Base-by-base conservation (phyloP, 37 sponge, comb jelly and placozoan genomes). In the Crambe crambe region DNA sequence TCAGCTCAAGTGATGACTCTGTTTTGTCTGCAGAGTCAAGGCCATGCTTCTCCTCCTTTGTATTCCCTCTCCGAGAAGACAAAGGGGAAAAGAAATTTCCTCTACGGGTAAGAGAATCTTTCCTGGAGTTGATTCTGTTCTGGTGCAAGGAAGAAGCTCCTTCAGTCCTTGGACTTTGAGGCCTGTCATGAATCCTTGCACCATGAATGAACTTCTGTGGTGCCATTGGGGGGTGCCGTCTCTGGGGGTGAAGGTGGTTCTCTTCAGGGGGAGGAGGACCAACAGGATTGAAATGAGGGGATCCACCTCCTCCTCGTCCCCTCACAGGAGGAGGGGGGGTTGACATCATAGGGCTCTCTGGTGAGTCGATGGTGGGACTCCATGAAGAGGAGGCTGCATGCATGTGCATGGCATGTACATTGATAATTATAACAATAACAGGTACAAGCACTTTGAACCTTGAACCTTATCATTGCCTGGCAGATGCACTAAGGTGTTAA, bases 361-460 rank as follows among this genome's bases (percentile, higher is more conserved):
- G 39, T 15, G n/a, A 43, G 1, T 54, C 74, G 54, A 40, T 6
- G 18, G 30, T 51, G 51, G 74, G 74, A 35, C 42, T 76, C 64
- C 77, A 60, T 61, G 64, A 40, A 27, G 64, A 60, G 25, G 66
- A 65, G 35, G 27, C 66, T 65, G 35, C 35, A 65, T 65, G 35
- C 1, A 31, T 12, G 12, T 12, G 51, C 51, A 47, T 12, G 12
- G 51, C 51, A 47, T 47, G 51, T 47, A 47, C 12, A n/a, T n/a
- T n/a, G n/a, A n/a, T n/a, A n/a, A n/a, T n/a, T n/a, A n/a, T n/a
- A n/a, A n/a, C n/a, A n/a, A n/a, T n/a, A n/a, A n/a, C n/a, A n/a
- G n/a, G n/a, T n/a, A n/a, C n/a, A n/a, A n/a, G n/a, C n/a, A n/a
- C n/a, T n/a, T n/a, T n/a, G n/a, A n/a, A n/a, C n/a, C n/a, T n/a